A percentile compares a stretch with the other conserved stretches of the same genome.
phyloP scores from a whole-genome alignment of 2,113 vertebrate species.

The Xerus inauris region DNA sequence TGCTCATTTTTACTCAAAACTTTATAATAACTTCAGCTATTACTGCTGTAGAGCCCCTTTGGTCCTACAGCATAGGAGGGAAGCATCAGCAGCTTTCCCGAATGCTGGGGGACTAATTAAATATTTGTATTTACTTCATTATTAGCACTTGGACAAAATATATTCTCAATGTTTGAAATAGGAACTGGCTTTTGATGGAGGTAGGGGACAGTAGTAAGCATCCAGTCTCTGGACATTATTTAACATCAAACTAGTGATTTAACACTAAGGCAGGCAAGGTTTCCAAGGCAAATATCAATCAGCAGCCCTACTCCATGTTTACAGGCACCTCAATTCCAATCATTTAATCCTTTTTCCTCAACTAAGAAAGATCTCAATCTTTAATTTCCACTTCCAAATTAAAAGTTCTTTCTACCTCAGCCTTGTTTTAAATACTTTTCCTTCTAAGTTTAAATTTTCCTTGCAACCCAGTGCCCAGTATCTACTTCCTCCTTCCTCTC shows the following conservation, averaged over 20 bases:
- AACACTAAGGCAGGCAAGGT: background rate
- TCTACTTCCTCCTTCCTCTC: constrained; percentile 30
- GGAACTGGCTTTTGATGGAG: background rate
- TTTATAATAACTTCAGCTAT: background rate
- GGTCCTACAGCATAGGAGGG: background rate
- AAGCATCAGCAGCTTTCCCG: background rate
- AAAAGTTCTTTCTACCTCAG: constrained; percentile 7
- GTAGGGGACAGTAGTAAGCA: background rate
- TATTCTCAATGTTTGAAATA: constrained; percentile 40
- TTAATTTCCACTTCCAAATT: constrained; percentile 57
- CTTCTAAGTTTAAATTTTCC: constrained; percentile 56
- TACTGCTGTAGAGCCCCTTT: background rate
- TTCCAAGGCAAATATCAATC: constrained; percentile 28
- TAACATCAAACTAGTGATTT: constrained; percentile 44
- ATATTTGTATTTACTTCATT: background rate
- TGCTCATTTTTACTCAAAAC: constrained; percentile 33
- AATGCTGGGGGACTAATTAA: background rate
- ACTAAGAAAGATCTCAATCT: constrained; percentile 36
- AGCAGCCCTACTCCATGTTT: background rate
- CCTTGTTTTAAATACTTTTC: constrained; percentile 35
- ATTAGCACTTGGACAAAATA: constrained; percentile 22
- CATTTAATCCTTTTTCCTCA: background rate
- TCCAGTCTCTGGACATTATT: background rate
- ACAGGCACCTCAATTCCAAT: constrained; percentile 41
- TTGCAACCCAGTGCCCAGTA: constrained; percentile 20